phyloP scores from a whole-genome alignment of 2,113 vertebrate species.

The Microcebus lehilahytsara region DNA sequence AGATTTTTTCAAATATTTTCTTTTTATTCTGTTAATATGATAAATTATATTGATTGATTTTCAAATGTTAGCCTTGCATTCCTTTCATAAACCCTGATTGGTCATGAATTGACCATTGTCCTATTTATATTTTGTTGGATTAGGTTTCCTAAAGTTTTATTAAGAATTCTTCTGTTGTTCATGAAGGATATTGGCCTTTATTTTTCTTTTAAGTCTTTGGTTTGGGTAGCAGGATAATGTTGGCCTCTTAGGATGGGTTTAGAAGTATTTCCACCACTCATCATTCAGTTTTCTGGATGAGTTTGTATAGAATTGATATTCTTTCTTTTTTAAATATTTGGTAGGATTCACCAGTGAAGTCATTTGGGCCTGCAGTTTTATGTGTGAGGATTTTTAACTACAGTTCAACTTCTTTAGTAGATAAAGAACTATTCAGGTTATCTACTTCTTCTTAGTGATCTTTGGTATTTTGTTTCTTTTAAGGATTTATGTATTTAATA shows the following conservation, averaged over 20 bases:
- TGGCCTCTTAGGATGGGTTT: neutral
- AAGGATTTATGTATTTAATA: neutral
- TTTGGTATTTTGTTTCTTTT: conserved; percentile 18
- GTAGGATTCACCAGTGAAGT: neutral
- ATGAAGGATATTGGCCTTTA: neutral
- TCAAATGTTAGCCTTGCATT: neutral
- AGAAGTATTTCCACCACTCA: neutral
- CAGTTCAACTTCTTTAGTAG: neutral
- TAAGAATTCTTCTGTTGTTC: neutral
- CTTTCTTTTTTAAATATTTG: neutral
- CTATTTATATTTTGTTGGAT: neutral
- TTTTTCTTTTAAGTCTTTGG: neutral
- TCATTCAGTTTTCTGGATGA: neutral
- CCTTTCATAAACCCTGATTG: neutral
- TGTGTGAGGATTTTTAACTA: conserved; percentile 24
- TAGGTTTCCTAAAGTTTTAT: neutral
- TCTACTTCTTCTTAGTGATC: neutral
- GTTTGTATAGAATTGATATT: neutral
- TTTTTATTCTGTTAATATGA: neutral
- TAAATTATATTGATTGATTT: neutral
- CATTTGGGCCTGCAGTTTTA: neutral
- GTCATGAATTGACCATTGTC: neutral
- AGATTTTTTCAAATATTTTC: neutral
- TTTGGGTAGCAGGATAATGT: neutral
- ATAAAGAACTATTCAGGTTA: neutral